Percentiles rank a stretch among this genome's conserved stretches.
Conservation (phyloP, 1,140 invertebrate genomes). For the Streblospio benedicti region DNA sequence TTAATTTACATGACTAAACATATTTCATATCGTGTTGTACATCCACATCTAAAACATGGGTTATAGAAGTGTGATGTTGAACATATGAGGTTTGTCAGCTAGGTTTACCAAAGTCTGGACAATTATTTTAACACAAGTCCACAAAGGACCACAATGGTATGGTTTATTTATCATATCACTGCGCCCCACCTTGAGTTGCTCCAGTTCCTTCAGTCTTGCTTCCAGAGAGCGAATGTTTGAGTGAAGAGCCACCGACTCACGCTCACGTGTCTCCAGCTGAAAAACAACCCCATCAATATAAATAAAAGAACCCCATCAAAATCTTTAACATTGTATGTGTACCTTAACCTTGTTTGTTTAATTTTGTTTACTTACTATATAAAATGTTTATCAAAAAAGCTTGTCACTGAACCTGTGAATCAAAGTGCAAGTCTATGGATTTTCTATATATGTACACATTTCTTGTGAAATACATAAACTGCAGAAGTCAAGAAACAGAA, state of each 20-base stretch:
- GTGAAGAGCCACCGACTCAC: slow-evolving; percentile 24
- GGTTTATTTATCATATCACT: too few relatives aligned
- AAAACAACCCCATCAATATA: neutral
- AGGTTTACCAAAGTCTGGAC: too few relatives aligned
- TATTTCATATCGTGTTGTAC: too few relatives aligned
- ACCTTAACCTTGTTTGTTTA: neutral
- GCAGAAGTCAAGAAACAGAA: too few relatives aligned
- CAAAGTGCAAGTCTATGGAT: neutral
- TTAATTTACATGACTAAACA: too few relatives aligned
- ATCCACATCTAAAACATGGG: too few relatives aligned
- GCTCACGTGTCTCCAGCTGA: slow-evolving; percentile 29
- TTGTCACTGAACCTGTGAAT: neutral
- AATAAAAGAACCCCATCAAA: neutral
- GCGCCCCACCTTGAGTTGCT: slow-evolving; percentile 38
- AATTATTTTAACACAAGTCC: too few relatives aligned
- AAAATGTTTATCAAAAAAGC: neutral
- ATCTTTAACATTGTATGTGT: neutral
- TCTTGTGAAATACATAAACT: too few relatives aligned
- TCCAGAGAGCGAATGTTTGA: slow-evolving; percentile 24
- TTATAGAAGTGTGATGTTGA: too few relatives aligned
- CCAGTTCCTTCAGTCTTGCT: slow-evolving; percentile 25
- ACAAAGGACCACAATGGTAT: too few relatives aligned
- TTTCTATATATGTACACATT: neutral
- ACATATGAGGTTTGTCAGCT: too few relatives aligned
- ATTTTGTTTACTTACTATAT: neutral